Conservation (phyloP, 2,113 vertebrate genomes). For the Manacus vitellinus region DNA sequence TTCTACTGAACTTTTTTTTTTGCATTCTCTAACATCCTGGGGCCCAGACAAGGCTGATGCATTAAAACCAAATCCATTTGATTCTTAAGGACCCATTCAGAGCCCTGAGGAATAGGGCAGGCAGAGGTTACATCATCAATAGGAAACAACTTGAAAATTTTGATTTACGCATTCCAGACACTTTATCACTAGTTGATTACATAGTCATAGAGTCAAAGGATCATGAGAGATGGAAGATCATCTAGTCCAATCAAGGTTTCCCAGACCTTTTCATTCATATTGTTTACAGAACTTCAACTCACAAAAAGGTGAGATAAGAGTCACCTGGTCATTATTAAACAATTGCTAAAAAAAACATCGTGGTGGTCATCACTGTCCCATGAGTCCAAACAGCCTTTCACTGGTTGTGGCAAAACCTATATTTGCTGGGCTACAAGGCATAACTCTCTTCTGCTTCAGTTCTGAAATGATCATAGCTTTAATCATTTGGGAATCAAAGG, state of each 20-base stretch:
- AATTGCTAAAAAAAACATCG: not conserved
- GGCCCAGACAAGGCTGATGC: not conserved
- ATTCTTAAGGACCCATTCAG: not conserved
- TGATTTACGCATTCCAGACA: not conserved
- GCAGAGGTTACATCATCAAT: not conserved
- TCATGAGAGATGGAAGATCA: not conserved
- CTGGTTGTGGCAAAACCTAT: not conserved
- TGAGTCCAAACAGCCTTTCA: not conserved
- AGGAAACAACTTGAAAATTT: not conserved
- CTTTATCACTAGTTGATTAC: not conserved
- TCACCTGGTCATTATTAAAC: not conserved
- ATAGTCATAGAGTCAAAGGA: not conserved
- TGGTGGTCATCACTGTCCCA: not conserved
- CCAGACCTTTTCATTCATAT: not conserved
- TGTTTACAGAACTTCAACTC: not conserved
- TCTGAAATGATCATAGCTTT: not conserved
- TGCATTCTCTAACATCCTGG: not conserved
- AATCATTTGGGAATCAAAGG: not conserved
- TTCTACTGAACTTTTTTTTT: not conserved
- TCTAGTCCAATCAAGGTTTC: not conserved
- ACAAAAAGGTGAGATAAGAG: not conserved
- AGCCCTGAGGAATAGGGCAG: not conserved
- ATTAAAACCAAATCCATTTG: not conserved
- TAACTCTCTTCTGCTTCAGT: not conserved
- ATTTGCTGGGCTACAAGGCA: not conserved